A percentile compares a stretch with the other conserved stretches of the same genome.
Evolutionary conservation across 2,888 invertebrate species (phyloP).

Genomic region (Mythimna ferrago): DNA sequence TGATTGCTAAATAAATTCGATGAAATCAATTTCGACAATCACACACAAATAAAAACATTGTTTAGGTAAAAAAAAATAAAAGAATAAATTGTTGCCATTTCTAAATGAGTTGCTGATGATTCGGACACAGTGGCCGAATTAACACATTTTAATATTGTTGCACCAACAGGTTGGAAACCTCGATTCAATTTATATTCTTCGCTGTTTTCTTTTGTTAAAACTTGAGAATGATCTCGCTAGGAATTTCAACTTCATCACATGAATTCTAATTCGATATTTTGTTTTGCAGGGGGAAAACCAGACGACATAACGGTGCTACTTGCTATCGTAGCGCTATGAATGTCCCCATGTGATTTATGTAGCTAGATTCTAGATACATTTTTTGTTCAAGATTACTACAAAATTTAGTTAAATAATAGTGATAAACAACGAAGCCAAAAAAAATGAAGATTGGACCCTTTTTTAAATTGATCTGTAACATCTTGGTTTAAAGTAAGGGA

Average conservation of each 20-base stretch:
- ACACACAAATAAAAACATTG: too few relatives aligned
- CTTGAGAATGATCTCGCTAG: not conserved
- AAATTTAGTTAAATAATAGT: constrained; percentile 80
- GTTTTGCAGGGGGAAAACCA: constrained; percentile 97
- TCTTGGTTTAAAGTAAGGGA: constrained; percentile 59
- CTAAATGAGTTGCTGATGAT: not conserved
- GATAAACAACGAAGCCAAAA: constrained; percentile 85
- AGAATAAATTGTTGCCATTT: not conserved
- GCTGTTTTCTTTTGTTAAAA: constrained; percentile 1
- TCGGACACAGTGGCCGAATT: too few relatives aligned
- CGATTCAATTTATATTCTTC: constrained; percentile 2
- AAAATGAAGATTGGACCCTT: constrained; percentile 52
- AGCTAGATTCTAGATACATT: constrained; percentile 78
- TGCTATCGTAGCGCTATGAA: constrained; percentile 96
- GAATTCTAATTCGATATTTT: constrained; percentile 66
- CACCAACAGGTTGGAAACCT: too few relatives aligned
- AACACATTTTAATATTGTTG: too few relatives aligned
- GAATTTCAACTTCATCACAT: not conserved
- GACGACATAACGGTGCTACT: constrained; percentile 99
- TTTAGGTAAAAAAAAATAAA: too few relatives aligned
- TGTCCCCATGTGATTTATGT: constrained; percentile 82
- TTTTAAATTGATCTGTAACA: constrained; percentile 54
- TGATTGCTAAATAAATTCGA: not conserved
- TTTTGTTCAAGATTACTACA: constrained; percentile 74
- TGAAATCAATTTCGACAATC: not conserved